Evolutionary conservation across 2,888 invertebrate species (phyloP).

Genomic region (Plagodis dolabraria): DNA sequence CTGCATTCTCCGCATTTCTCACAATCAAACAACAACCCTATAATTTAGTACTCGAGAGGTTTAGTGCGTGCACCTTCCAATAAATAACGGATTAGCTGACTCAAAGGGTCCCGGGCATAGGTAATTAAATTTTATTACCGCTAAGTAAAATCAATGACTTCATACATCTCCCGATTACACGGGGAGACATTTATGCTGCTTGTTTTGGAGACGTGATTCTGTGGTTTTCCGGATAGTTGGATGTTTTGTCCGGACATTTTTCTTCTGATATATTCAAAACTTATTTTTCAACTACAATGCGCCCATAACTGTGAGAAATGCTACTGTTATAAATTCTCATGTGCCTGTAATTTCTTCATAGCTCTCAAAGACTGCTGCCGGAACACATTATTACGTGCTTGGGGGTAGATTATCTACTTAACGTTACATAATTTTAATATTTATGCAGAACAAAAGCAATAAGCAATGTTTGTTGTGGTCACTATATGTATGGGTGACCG

Average conservation of each 20-base stretch:
- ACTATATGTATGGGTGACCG: no score
- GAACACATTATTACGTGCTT: no score
- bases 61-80: constrained; percentile 47
- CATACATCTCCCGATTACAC: constrained; percentile 45
- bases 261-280: no score
- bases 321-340: no score
- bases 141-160: constrained; percentile 66
- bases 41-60: constrained; percentile 51
- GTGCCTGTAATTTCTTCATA: no score
- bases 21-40: constrained; percentile 40
- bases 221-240: background rate
- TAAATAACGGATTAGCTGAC: constrained; percentile 73
- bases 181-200: constrained; percentile 18
- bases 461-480: no score
- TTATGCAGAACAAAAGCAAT: no score
- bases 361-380: no score
- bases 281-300: no score
- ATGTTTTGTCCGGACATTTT: background rate
- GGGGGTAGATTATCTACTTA: no score
- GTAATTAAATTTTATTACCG: constrained; percentile 71
- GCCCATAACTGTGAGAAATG: no score
- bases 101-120: constrained; percentile 34
- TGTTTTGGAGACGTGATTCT: background rate
- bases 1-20: constrained; percentile 15
- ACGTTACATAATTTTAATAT: no score